These are phyloP conservation scores for Tribolium madens DNA, from an alignment of 1,140 invertebrate genomes.

Conservation along the genomic window DNA sequence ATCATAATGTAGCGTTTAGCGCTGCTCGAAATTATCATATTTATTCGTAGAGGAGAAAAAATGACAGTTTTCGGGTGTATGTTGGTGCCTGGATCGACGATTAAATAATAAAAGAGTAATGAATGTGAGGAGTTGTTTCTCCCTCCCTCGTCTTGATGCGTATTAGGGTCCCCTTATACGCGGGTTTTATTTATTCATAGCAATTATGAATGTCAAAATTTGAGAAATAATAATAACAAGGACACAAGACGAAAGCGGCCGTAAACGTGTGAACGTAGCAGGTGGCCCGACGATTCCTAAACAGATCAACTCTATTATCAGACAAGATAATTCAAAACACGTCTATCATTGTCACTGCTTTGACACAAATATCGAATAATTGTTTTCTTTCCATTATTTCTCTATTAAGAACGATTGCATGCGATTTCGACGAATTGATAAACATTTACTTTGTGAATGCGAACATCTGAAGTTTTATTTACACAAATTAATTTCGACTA, in stretches of 20 bases:
- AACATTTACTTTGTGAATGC: conserved; percentile 47
- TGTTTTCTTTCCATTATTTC: conserved; percentile 55
- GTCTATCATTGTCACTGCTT: conserved; percentile 57
- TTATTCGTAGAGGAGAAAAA: background rate
- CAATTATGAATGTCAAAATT: conserved; percentile 48
- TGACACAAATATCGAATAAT: conserved; percentile 55
- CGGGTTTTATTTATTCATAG: conserved; percentile 44
- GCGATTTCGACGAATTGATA: conserved; percentile 50
- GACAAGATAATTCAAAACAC: conserved; percentile 55
- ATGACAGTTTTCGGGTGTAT: background rate
- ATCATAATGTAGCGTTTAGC: conserved; percentile 18
- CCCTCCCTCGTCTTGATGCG: background rate
- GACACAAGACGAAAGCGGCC: conserved; percentile 28
- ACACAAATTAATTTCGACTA: background rate
- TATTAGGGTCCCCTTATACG: background rate
- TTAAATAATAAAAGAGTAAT: conserved; percentile 34
- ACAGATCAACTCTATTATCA: conserved; percentile 52
- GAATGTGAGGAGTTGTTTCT: conserved; percentile 3
- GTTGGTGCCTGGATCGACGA: conserved; percentile 25
- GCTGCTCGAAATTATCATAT: background rate
- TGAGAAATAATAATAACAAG: conserved; percentile 47
- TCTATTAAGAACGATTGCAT: conserved; percentile 52
- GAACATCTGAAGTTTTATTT: conserved; percentile 32
- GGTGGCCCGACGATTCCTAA: conserved; percentile 45
- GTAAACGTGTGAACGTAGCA: conserved; percentile 50